Evolutionary conservation across 2,888 invertebrate species (phyloP).

Genomic region (Elegia similella): DNA sequence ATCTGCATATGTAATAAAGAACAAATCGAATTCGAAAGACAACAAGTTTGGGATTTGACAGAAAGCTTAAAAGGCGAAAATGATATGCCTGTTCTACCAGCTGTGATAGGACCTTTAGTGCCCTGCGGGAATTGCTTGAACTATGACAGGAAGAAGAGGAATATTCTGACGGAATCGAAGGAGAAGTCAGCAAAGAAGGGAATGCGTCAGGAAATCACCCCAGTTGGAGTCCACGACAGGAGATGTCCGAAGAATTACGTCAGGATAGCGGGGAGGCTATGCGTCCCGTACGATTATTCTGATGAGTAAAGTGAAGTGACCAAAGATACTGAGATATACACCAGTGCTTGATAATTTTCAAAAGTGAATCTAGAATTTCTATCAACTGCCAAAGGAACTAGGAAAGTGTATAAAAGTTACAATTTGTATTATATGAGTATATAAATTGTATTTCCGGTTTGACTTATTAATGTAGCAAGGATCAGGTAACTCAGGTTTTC

Average conservation of each 20-base stretch:
- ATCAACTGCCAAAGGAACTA: too few species aligned
- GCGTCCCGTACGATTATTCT: constrained; percentile 12
- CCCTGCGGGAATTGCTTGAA: constrained; percentile 37
- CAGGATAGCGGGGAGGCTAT: constrained; percentile 20
- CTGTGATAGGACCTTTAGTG: constrained; percentile 30
- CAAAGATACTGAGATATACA: background rate
- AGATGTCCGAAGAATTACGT: constrained; percentile 21
- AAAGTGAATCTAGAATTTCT: too few species aligned
- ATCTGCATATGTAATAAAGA: constrained; percentile 29
- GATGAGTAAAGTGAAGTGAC: constrained; percentile 7
- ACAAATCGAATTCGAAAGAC: constrained; percentile 20
- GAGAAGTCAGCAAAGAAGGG: background rate
- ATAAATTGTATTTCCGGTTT: too few species aligned
- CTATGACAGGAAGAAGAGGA: constrained; percentile 24
- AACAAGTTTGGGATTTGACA: constrained; percentile 28
- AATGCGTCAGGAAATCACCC: background rate
- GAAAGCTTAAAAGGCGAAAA: constrained; percentile 16
- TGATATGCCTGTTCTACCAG: constrained; percentile 30
- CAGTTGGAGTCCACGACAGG: background rate
- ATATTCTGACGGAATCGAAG: constrained; percentile 7
- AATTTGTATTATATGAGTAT: too few species aligned
- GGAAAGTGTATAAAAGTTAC: too few species aligned
- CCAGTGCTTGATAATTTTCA: too few species aligned
- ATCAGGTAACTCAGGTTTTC: too few species aligned
- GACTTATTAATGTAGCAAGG: too few species aligned